Conservation (phyloP, 2,113 vertebrate species). For the Pluvianellus socialis region DNA sequence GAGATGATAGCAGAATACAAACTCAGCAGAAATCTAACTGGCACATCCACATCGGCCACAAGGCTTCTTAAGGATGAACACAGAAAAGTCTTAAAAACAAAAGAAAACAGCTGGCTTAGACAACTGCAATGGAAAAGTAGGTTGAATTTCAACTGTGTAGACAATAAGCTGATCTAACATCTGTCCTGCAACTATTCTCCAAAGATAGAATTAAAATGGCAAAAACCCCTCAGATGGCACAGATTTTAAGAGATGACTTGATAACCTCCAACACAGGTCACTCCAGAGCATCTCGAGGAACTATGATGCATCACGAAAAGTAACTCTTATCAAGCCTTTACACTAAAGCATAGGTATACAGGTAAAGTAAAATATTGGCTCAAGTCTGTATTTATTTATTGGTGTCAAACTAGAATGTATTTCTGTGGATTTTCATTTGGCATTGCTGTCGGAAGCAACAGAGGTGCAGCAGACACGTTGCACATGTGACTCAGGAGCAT, state of each 20-base stretch:
- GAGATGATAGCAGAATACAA: slow-evolving; percentile 18
- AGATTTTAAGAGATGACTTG: background rate
- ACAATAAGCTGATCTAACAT: slow-evolving; percentile 1
- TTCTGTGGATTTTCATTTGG: background rate
- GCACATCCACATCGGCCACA: slow-evolving; percentile 22
- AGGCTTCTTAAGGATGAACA: slow-evolving; percentile 15
- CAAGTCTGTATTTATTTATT: background rate
- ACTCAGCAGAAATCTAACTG: slow-evolving; percentile 38
- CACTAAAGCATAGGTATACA: background rate
- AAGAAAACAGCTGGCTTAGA: slow-evolving; percentile 16
- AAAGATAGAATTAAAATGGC: background rate
- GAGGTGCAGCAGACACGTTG: background rate
- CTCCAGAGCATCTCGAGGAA: background rate
- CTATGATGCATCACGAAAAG: background rate
- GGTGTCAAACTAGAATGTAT: background rate
- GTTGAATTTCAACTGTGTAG: background rate
- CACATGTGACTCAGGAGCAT: background rate
- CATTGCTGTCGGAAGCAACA: background rate
- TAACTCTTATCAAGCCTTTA: background rate
- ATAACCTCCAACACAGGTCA: background rate
- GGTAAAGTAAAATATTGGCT: background rate
- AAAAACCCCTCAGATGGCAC: background rate
- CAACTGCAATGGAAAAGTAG: background rate
- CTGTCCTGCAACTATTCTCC: background rate
- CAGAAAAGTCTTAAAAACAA: background rate